phyloP scores from a whole-genome alignment of 2,797 vertebrate species.

The Coregonus suidteri region DNA sequence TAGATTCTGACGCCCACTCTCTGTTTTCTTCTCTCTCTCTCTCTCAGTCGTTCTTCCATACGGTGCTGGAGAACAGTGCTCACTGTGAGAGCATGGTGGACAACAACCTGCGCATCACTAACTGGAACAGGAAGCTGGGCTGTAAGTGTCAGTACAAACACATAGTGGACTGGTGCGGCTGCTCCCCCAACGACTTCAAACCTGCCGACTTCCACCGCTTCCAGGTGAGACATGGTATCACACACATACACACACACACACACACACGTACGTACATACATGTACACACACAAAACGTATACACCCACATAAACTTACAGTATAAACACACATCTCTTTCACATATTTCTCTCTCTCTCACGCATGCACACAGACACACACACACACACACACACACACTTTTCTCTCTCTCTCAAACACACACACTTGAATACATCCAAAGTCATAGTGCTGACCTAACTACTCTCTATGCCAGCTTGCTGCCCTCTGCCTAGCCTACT shows the following conservation, averaged over 20 bases:
- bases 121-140: slow-evolving; percentile 94
- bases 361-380: neutral
- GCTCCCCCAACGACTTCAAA: slow-evolving; percentile 90
- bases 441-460: slow-evolving; percentile 78
- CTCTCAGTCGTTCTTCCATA: slow-evolving; percentile 67
- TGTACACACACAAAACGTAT: neutral
- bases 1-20: neutral
- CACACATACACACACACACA: neutral
- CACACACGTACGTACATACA: neutral
- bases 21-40: neutral
- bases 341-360: neutral
- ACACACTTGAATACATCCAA: slow-evolving; percentile 57
- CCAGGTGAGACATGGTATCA: slow-evolving; percentile 76
- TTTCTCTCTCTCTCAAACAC: slow-evolving; percentile 17
- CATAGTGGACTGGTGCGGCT: slow-evolving; percentile 96
- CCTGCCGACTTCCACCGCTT: slow-evolving; percentile 89
- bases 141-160: slow-evolving; percentile 96
- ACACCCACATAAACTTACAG: neutral
- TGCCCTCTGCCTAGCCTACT: slow-evolving; percentile 31
- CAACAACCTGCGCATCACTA: slow-evolving; percentile 92
- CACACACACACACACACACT: slow-evolving; percentile 35
- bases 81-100: slow-evolving; percentile 88
- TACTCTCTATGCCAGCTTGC: slow-evolving; percentile 73
- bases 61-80: slow-evolving; percentile 84
- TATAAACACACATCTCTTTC: neutral